Base-by-base conservation (phyloP, 2,797 vertebrate genomes). In the Sebastes alutus region DNA sequence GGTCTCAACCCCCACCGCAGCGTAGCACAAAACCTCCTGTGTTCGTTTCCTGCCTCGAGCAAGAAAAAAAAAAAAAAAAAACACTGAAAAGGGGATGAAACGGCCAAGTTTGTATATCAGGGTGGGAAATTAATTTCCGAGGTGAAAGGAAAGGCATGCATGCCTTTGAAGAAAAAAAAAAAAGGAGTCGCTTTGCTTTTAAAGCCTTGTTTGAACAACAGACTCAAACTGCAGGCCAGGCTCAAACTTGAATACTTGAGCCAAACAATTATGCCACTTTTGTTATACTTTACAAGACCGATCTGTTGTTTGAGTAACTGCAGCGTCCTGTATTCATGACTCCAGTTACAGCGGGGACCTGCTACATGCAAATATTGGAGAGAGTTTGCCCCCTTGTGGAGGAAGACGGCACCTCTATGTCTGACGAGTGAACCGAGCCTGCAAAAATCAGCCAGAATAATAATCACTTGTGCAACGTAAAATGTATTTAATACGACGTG, bases 341-440 rank as follows among this genome's bases (percentile, higher is more conserved):
- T 70, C 18, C 16, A n/a, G 54, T 30, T 56, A 18, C 20, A 78
- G 69, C 35, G 46, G 32, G 32, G 54, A 18, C n/a, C 27, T n/a
- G n/a, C n/a, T 4, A 33, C 69, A 22, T 75, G 72, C 70, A 74
- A 90, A 88, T 74, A 69, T 62, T 93, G 86, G 92, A 90, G 86
- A 85, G 67, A 91, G 92, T 93, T 92, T 88, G 95, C 94, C 96
- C 93, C 89, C 96, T 94, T 83, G 94, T 95, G 96, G 92, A 67
- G 7, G 56, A 77, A 74, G 58, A 54, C 0, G 2, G 65, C 4
- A 65, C 63, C 42, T 56, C 16, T 22, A 1, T 8, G 13, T 23
- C 20, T 46, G 3, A 60, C 1, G 9, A 55, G 22, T 23, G 7
- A 78, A n/a, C 3, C 2, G 2, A 65, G 22, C 49, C 61, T 84